Evolutionary conservation across 92 coral and sea anemone species (phyloP), one percentile per base, ranked within the genome.

Genomic region (Bergia puertoricense): DNA sequence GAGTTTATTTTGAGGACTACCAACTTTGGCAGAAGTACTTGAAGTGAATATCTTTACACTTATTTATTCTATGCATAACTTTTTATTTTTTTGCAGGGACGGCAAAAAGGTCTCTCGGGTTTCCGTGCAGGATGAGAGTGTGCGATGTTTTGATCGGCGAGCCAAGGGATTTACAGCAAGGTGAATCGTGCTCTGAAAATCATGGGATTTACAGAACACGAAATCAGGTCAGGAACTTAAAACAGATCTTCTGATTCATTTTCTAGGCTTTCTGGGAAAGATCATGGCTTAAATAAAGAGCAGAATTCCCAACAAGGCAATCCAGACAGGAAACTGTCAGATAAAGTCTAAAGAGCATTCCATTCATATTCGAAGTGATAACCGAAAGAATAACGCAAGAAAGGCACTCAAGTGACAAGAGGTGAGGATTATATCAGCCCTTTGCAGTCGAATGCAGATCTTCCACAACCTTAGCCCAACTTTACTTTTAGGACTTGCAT

Each of bases 261-360:
- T 37, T 74, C n/a, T 30, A 8, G 57, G 79, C 46, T 84, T 68
- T 72, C 87, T 73, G 44, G 66, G 41, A 84, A 66, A 71, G 75
- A 84, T 84, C 87, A 84, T 15, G 65, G 40, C 56, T 18, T 45
- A 51, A 72, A 71, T 45, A 43, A 84, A 38, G 74, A 82, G 62
- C 79, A 84, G 79, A 84, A 84, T 69, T 48, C 87, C 42, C 51
- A 46, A 68, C 79, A 44, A 84, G 67, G 16, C 56, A 84, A 84
- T 46, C 78, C 68, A 84, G 87, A 84, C 87, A 84, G 87, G 87
- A 84, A 84, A 30, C 77, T 84, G 87, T 84, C 87, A 84, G 87
- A 68, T 68, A 46, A 10, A 11, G 30, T 30, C 30, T 54, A 42
- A 45, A 50, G 43, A 44, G 79, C 78, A 84, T 84, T 69, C 87